Conservation (phyloP, 1,140 invertebrate genomes). For the Cydia pomonella region DNA sequence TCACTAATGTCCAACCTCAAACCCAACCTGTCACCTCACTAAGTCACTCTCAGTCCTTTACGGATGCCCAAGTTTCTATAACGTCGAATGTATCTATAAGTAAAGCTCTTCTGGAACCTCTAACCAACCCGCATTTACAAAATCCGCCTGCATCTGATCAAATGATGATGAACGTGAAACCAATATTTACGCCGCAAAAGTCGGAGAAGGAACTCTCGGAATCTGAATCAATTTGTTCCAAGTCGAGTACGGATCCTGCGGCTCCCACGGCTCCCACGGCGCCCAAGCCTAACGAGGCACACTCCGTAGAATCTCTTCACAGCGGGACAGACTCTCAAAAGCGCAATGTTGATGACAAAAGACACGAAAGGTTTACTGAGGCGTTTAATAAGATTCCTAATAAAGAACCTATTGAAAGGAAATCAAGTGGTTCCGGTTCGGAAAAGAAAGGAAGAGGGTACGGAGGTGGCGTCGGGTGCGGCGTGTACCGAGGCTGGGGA, state of each 20-base stretch:
- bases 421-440: constrained; percentile 78
- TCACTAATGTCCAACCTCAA: constrained; percentile 48
- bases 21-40: constrained; percentile 48
- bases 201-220: constrained; percentile 67
- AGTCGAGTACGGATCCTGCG: constrained; percentile 60
- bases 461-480: constrained; percentile 62
- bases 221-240: constrained; percentile 65
- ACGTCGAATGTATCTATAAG: constrained; percentile 42
- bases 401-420: constrained; percentile 76
- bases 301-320: constrained; percentile 55
- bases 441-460: constrained; percentile 77
- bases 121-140: constrained; percentile 47
- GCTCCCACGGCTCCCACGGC: constrained; percentile 42
- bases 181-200: constrained; percentile 55
- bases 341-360: constrained; percentile 61
- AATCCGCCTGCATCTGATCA: constrained; percentile 52
- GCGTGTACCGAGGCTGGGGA: constrained; percentile 74
- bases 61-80: constrained; percentile 52
- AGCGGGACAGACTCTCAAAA: constrained; percentile 52
- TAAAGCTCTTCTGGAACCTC: constrained; percentile 48
- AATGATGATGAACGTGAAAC: constrained; percentile 48
- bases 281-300: constrained; percentile 51
- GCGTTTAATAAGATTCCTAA: constrained; percentile 60
- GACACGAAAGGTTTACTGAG: constrained; percentile 63
- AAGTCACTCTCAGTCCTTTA: constrained; percentile 52